These are phyloP conservation scores for Sminthurides aquaticus DNA, from an alignment of 2,888 invertebrate species.

Conservation along the genomic window DNA sequence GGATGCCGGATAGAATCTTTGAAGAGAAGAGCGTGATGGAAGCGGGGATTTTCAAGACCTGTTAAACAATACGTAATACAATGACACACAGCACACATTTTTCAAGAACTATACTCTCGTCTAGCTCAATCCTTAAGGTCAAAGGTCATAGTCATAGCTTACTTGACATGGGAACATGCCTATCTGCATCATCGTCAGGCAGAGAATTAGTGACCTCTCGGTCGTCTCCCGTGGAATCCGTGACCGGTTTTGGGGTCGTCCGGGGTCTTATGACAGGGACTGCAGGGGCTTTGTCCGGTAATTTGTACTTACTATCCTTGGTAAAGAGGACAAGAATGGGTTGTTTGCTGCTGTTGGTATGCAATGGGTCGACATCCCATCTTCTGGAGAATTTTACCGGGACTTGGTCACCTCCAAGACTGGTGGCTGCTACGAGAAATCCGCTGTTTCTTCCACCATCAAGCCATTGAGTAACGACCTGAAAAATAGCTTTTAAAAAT, in stretches of 20 bases:
- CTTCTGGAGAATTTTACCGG: conserved; percentile 52
- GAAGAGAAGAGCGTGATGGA: conserved; percentile 41
- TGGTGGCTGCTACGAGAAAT: conserved; percentile 53
- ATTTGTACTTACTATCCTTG: conserved; percentile 46
- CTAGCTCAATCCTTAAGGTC: no score
- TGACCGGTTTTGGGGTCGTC: conserved; percentile 12
- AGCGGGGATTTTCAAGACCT: conserved; percentile 42
- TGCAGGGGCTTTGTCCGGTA: conserved; percentile 18
- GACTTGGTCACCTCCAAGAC: conserved; percentile 51
- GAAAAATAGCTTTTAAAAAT: conserved; percentile 25
- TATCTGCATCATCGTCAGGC: not conserved
- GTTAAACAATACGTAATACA: not conserved
- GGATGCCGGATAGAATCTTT: conserved; percentile 43
- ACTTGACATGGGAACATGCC: not conserved
- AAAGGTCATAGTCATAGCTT: no score
- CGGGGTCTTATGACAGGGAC: conserved; percentile 7
- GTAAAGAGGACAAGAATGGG: conserved; percentile 54
- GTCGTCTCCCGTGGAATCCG: not conserved
- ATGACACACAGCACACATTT: not conserved
- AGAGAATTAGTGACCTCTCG: not conserved
- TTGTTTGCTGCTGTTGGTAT: conserved; percentile 52
- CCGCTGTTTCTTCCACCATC: conserved; percentile 53
- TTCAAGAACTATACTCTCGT: no score
- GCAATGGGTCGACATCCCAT: conserved; percentile 44
- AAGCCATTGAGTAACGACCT: conserved; percentile 55